Percentiles rank a stretch among this genome's conserved stretches.
These are phyloP conservation scores for Mamestra configurata DNA, from an alignment of 1,140 invertebrate species.

Conservation along the genomic window DNA sequence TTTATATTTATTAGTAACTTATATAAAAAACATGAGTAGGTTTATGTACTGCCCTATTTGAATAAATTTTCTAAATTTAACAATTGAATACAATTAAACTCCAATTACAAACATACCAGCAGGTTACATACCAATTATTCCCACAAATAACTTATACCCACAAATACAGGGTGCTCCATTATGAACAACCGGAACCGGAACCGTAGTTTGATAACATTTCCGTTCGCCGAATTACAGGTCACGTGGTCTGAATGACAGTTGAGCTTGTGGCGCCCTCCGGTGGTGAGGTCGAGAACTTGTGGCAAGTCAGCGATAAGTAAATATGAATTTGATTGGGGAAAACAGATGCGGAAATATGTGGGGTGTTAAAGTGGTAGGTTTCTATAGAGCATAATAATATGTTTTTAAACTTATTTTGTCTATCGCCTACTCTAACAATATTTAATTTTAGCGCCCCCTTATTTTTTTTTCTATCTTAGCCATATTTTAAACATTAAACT, in stretches of 20 bases:
- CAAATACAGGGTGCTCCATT: constrained; percentile 37
- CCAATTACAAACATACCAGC: background rate
- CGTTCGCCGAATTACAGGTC: constrained; percentile 71
- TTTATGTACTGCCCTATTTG: too few relatives aligned
- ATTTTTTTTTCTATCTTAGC: too few relatives aligned
- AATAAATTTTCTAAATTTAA: too few relatives aligned
- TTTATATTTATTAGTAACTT: too few relatives aligned
- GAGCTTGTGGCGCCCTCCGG: constrained; percentile 21
- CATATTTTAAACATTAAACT: too few relatives aligned
- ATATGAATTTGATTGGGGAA: constrained; percentile 3
- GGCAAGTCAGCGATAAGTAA: background rate
- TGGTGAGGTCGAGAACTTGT: background rate
- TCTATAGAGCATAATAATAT: too few relatives aligned
- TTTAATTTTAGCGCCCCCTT: too few relatives aligned
- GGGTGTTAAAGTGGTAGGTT: too few relatives aligned
- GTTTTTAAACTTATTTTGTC: too few relatives aligned
- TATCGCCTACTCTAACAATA: too few relatives aligned
- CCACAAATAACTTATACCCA: background rate
- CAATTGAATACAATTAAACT: background rate
- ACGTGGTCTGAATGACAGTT: constrained; percentile 61
- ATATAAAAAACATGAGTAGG: too few relatives aligned
- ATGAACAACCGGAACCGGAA: constrained; percentile 57
- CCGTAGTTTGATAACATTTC: constrained; percentile 70
- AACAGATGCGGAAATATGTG: background rate
- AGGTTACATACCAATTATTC: background rate